Percentiles rank a stretch among this genome's conserved stretches.
Conservation (phyloP, 2,113 vertebrate genomes). For the Theristicus caerulescens region DNA sequence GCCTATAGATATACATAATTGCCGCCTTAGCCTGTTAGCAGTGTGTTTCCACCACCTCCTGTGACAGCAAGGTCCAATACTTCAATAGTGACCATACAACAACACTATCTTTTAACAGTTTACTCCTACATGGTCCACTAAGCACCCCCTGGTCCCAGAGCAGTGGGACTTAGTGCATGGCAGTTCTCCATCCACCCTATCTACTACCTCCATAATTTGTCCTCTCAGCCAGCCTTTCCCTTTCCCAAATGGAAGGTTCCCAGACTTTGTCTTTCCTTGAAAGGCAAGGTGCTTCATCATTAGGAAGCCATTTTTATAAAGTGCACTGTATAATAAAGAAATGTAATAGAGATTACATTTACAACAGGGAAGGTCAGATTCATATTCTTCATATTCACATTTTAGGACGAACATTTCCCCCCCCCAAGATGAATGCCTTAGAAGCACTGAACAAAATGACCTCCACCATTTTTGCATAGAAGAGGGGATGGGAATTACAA, state of each 20-base stretch:
- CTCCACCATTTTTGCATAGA: background rate
- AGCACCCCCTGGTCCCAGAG: too few species aligned
- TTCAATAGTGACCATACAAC: background rate
- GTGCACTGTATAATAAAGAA: background rate
- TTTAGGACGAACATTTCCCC: background rate
- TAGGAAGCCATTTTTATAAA: background rate
- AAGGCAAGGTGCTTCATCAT: background rate
- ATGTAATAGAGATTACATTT: background rate
- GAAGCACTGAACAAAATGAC: background rate
- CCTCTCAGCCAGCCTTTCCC: background rate
- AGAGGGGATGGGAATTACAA: background rate
- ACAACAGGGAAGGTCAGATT: background rate
- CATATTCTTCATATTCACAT: background rate
- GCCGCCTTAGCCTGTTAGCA: background rate
- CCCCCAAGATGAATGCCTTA: background rate
- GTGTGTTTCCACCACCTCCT: background rate
- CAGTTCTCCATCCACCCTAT: background rate
- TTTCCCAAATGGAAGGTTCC: background rate
- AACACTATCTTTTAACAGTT: background rate
- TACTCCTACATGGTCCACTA: background rate
- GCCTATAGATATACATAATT: background rate
- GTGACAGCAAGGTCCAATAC: background rate
- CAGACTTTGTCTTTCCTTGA: background rate
- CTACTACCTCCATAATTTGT: background rate
- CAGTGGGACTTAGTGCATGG: background rate